Evolutionary conservation across 1,140 invertebrate genomes (phyloP), one percentile per base, ranked within the genome.

Genomic region (Rhagoletis zephyria): DNA sequence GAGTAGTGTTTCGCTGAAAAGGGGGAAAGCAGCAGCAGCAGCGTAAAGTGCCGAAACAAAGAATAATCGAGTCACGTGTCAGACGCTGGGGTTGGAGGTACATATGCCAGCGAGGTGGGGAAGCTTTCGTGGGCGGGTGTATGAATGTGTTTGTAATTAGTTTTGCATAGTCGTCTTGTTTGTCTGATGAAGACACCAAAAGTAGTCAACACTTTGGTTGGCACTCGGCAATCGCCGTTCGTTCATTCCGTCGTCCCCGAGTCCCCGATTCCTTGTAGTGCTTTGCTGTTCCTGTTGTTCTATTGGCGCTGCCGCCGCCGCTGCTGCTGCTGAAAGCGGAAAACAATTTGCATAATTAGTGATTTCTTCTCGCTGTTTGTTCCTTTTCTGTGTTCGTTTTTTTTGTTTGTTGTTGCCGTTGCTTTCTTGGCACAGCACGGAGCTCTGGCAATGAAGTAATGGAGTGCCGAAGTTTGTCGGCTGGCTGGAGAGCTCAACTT

Each of bases 331-430:
- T 56, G 14, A 16, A 81, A 81, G 42, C 48, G 74, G 74, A 59
- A 81, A 81, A 81, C 74, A 81, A 81, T 81, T 81, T 81, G 74
- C 74, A 81, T 81, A 81, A 81, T 81, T 81, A 81, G 74, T 81
- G 74, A 81, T 81, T 81, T 81, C 74, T 81, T 81, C n/a, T 48
- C 4, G 14, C 56, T 56, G 2, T 56, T 56, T 56, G 51, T 74
- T 48, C 48, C 19, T 16, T 19, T 30, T 51, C 19, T 7, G 4
- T 19, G n/a, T 51, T 42, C 45, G 10, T 40, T n/a, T 48, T 56
- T 16, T 3, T n/a, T 6, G 4, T 56, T 56, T 81, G 74, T 12
- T 40, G 4, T 9, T 59, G 74, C 10, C 19, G 4, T 9, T 10
- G 5, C 48, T 81, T 51, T 14, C 48, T 51, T 81, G 74, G 19